These are phyloP conservation scores for Phalera bucephala DNA, from an alignment of 2,888 invertebrate species.

Conservation along the genomic window DNA sequence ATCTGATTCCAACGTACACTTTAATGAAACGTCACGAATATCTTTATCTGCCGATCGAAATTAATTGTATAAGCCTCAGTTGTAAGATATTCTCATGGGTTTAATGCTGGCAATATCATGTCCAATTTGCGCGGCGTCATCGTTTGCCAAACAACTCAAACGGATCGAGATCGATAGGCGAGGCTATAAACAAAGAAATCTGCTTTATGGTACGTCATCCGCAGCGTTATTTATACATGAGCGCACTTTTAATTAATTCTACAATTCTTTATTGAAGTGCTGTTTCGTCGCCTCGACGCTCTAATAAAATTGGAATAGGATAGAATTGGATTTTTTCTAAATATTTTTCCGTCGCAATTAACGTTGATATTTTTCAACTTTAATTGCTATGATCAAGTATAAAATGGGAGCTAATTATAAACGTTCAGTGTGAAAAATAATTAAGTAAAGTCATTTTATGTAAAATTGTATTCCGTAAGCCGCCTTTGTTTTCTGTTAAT, in stretches of 20 bases:
- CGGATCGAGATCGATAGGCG: slow-evolving; percentile 48
- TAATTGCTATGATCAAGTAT: no score
- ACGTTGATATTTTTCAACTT: no score
- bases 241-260: slow-evolving; percentile 46
- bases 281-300: background rate
- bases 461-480: no score
- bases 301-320: background rate
- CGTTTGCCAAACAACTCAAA: slow-evolving; percentile 15
- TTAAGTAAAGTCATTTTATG: no score
- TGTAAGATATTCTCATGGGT: background rate
- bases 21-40: slow-evolving; percentile 2
- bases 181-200: slow-evolving; percentile 56
- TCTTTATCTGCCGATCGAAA: slow-evolving; percentile 2
- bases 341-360: background rate
- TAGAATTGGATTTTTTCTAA: background rate
- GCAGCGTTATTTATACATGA: slow-evolving; percentile 41
- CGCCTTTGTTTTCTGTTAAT: no score
- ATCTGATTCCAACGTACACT: background rate
- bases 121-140: slow-evolving; percentile 3
- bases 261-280: slow-evolving; percentile 38
- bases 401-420: background rate
- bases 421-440: background rate
- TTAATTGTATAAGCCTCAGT: slow-evolving; percentile 1
- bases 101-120: slow-evolving; percentile 2
- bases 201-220: slow-evolving; percentile 39